phyloP scores from a whole-genome alignment of 2,113 vertebrate species.

The Chiloscyllium plagiosum region DNA sequence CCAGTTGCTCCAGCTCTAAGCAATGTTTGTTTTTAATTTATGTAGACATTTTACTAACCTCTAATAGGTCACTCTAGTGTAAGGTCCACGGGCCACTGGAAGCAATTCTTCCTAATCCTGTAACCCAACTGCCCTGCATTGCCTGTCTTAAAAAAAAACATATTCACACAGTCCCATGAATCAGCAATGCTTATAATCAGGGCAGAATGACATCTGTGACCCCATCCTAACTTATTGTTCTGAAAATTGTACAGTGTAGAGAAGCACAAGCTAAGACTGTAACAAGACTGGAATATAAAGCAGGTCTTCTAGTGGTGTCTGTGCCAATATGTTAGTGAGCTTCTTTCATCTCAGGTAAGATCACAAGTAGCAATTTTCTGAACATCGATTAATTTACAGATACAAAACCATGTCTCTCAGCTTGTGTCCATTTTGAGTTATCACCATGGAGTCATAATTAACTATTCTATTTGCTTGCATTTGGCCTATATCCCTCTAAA shows the following conservation, averaged over 20 bases:
- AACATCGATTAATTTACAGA: background rate
- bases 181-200: conserved; percentile 19
- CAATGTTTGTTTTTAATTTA: conserved; percentile 9
- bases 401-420: background rate
- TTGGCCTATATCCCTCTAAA: too few relatives aligned
- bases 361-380: background rate
- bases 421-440: background rate
- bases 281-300: background rate
- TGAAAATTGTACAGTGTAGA: background rate
- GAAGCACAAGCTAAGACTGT: background rate
- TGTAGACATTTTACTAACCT: background rate
- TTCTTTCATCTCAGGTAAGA: background rate
- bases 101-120: background rate
- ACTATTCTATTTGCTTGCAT: too few relatives aligned
- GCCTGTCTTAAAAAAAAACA: background rate
- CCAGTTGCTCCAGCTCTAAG: background rate
- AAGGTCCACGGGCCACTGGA: conserved; percentile 17
- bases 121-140: background rate
- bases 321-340: background rate
- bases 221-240: background rate
- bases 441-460: too few relatives aligned
- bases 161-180: background rate
- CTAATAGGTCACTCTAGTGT: background rate
- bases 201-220: background rate
- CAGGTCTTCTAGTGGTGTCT: background rate